Base-by-base conservation (phyloP, 2,888 invertebrate genomes). In the Gari tellinella region DNA sequence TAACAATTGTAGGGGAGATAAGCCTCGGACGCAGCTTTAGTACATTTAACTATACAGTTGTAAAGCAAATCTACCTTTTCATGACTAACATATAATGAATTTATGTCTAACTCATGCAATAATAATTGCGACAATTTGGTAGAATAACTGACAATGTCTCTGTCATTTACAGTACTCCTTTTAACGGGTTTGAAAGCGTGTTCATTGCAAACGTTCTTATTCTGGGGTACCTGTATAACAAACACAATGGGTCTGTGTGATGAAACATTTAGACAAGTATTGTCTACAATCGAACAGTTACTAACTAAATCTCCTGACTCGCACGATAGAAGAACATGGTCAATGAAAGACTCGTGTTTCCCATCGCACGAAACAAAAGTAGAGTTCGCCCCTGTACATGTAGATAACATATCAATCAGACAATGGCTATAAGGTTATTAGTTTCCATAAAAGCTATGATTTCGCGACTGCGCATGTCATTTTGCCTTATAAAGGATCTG, bases 291-390 rank as follows among this genome's bases (percentile, higher is more conserved):
- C 31, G 21, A 1, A 40, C 49, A 58, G 1, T 26, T n/a, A 10
- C 10, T 43, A 12, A 41, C 45, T 45, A 10, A 25, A 23, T 25
- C 4, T 7, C 21, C 17, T 19, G 21, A 14, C 21, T 10, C 23
- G 19, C 2, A 15, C 8, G 57, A 38, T n/a, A 40, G 10, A 38
- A 45, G 2, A 12, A 45, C 26, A 57, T 43, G 45, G 26, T 57
- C 57, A n/a, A 57, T 57, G 4, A 57, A 25, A 12, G 57, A 57
- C 17, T 45, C 31, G 38, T 10, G 7, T n/a, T 19, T 7, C 7
- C 19, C 3, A 12, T 57, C 23, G 45, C 45, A 57, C 7, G 57
- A 41, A 8, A 57, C 57, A 45, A 40, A 57, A 21, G 41, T 43
- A 10, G 57, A 43, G 7, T 10, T 2, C 1, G 45, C 45, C 10